phyloP scores from a whole-genome alignment of 2,797 vertebrate genomes.

The Prionace glauca region DNA sequence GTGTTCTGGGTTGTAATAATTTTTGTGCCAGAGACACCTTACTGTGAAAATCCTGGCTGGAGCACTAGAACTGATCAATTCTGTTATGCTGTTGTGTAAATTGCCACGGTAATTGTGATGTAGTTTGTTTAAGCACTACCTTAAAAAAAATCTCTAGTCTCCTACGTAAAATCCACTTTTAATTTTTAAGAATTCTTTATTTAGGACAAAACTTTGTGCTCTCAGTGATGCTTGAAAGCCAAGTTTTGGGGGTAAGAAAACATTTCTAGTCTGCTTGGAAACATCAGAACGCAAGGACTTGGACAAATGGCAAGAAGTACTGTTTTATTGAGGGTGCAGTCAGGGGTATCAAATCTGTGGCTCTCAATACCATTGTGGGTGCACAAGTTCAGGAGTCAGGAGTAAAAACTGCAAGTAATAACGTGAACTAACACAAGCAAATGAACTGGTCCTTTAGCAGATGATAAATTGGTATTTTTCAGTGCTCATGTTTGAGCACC shows the following conservation, averaged over 20 bases:
- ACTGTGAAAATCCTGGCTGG: conserved; percentile 49
- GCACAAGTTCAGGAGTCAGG: background rate
- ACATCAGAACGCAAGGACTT: background rate
- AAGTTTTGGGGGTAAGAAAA: background rate
- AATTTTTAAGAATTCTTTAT: conserved; percentile 47
- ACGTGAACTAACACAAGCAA: background rate
- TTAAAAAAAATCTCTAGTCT: conserved; percentile 38
- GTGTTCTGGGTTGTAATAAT: conserved; percentile 52
- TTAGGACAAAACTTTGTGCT: conserved; percentile 46
- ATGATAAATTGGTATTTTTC: background rate
- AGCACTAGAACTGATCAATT: conserved; percentile 53
- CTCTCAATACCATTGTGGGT: background rate
- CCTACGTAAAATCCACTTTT: conserved; percentile 47
- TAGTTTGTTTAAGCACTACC: background rate
- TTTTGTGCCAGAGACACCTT: conserved; percentile 43
- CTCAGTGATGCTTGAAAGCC: conserved; percentile 38
- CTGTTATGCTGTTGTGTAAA: conserved; percentile 52
- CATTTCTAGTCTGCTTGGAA: background rate
- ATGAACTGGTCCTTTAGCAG: background rate
- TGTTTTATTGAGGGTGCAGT: background rate
- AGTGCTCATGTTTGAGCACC: background rate
- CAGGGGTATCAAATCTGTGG: background rate
- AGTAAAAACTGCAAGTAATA: background rate
- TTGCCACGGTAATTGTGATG: conserved; percentile 1
- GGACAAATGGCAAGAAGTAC: background rate